Base-by-base conservation (phyloP, 2,113 vertebrate genomes). In the Felis catus region DNA sequence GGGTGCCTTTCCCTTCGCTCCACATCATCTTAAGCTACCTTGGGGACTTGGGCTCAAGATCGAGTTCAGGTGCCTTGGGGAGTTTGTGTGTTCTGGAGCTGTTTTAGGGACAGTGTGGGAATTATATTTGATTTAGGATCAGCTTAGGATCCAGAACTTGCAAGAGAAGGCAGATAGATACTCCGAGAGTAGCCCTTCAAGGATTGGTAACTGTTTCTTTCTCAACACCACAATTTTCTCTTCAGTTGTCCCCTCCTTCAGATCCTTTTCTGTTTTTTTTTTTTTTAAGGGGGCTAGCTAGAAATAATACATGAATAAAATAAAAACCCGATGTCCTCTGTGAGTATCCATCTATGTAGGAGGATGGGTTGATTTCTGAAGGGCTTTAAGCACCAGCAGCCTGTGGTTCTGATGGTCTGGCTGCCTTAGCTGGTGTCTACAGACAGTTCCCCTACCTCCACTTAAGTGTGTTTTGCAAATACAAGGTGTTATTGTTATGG, bases 401-500 rank as follows among this genome's bases (percentile, higher is more conserved):
- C 36, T 33, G 16, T 61, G 71, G 36, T 61, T 96, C 85, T 58
- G 58, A 61, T 39, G 5, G 21, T n/a, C 70, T 31, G 63, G 68
- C 51, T 11, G 33, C 18, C 48, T 63, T 41, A 55, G 48, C 82
- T 71, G 68, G 14, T 71, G 10, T 89, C 58, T 80, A 58, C 91
- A 14, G 61, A 36, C 48, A 51, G 78, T 36, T 80, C 78, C 48
- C n/a, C 25, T 58, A 14, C 86, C 63, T 74, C 51, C 31, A 36
- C 41, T 68, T 48, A 51, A 82, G 91, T 73, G 18, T 95, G 92
- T 92, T 86, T 85, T 70, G 92, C 74, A 97, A 84, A 90, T 88
- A 81, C 51, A 94, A 87, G 87, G 87, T 96, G 83, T 83, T 90
- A 68, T 83, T 96, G 36, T 96, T 93, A 79, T 58, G 93, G 93